These are phyloP conservation scores for Drosophila bipectinata DNA, from an alignment of 1,140 invertebrate species.

Conservation along the genomic window DNA sequence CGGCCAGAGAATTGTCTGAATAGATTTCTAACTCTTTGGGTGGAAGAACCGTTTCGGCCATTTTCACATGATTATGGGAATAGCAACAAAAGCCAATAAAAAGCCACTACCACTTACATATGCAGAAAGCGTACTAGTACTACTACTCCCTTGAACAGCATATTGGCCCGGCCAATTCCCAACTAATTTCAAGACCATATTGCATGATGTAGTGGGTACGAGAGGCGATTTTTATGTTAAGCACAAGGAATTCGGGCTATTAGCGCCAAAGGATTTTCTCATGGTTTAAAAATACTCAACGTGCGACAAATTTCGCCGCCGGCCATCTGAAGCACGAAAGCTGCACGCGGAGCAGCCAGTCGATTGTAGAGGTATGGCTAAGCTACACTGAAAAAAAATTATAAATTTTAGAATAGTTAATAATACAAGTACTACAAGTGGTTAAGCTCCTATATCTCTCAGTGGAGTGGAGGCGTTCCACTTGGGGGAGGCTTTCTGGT, in stretches of 20 bases:
- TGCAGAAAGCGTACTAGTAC: constrained; percentile 28
- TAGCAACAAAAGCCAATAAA: constrained; percentile 57
- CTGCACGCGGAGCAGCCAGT: constrained; percentile 66
- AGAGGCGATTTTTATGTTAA: constrained; percentile 82
- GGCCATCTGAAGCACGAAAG: constrained; percentile 80
- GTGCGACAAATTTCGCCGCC: constrained; percentile 82
- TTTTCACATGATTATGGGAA: constrained; percentile 77
- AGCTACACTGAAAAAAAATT: constrained; percentile 11
- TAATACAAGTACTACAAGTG: too few relatives aligned
- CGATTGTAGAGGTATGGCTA: constrained; percentile 28
- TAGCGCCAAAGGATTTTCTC: constrained; percentile 84
- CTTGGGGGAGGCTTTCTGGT: constrained; percentile 16
- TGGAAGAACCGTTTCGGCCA: constrained; percentile 59
- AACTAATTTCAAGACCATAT: constrained; percentile 66
- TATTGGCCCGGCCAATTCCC: constrained; percentile 35
- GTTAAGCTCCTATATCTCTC: background rate
- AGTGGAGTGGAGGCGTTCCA: constrained; percentile 26
- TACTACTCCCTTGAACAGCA: constrained; percentile 4
- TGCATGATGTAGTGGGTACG: constrained; percentile 70
- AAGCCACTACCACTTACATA: constrained; percentile 43
- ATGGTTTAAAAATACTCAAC: constrained; percentile 84
- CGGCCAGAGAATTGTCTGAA: constrained; percentile 38
- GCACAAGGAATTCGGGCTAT: constrained; percentile 83
- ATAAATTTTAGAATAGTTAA: too few relatives aligned
- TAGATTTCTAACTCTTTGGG: constrained; percentile 26